phyloP scores from a whole-genome alignment of 2,113 vertebrate genomes.

The Calidris pygmaea region DNA sequence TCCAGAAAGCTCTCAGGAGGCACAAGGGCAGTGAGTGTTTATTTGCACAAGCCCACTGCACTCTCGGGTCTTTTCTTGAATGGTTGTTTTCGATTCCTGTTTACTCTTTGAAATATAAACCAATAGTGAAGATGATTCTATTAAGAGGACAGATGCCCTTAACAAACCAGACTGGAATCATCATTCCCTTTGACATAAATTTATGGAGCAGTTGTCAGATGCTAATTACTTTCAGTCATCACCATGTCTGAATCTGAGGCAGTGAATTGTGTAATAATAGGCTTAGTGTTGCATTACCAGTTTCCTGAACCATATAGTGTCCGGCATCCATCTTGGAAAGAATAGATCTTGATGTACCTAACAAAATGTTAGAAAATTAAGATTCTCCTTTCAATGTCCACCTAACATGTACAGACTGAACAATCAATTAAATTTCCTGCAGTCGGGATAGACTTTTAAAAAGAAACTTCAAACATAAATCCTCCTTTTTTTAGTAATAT shows the following conservation, averaged over 20 bases:
- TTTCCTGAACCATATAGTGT: conserved; percentile 55
- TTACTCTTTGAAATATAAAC: conserved; percentile 24
- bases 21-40: neutral
- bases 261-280: conserved; percentile 63
- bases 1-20: neutral
- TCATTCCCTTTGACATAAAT: conserved; percentile 23
- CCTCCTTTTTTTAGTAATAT: conserved; percentile 37
- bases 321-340: conserved; percentile 62
- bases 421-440: conserved; percentile 60
- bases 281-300: conserved; percentile 51
- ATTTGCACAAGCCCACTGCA: neutral
- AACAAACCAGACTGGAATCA: conserved; percentile 10
- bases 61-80: neutral
- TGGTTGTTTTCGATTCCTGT: neutral
- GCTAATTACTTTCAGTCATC: conserved; percentile 69
- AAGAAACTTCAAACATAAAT: conserved; percentile 38
- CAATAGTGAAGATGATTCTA: conserved; percentile 12
- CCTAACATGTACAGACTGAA: conserved; percentile 48
- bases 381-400: conserved; percentile 60
- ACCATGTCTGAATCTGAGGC: conserved; percentile 58
- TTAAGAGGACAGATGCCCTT: neutral
- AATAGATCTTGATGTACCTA: conserved; percentile 59
- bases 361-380: conserved; percentile 75
- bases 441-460: conserved; percentile 57
- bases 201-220: conserved; percentile 58